Percentiles rank a stretch among this genome's conserved stretches.
Conservation (phyloP, 2,797 vertebrate species). For the Pangasius krempfi region DNA sequence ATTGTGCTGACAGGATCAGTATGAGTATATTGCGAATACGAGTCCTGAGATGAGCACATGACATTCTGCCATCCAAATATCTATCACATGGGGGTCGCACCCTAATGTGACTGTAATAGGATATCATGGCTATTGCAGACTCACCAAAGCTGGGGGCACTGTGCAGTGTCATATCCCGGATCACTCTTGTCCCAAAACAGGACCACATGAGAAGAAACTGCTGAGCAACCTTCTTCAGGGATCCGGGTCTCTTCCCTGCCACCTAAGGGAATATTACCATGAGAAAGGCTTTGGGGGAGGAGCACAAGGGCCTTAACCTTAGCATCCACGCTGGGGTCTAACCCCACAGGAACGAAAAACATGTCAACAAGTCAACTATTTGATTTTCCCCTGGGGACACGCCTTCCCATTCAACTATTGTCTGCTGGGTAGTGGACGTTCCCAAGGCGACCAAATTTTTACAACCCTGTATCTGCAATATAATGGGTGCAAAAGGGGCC, state of each 20-base stretch:
- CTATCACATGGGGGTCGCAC: background rate
- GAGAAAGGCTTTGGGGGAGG: constrained; percentile 71
- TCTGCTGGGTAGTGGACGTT: constrained; percentile 72
- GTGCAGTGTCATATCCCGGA: constrained; percentile 98
- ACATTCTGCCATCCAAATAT: background rate
- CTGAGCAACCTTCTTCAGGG: constrained; percentile 94
- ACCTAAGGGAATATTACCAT: constrained; percentile 87
- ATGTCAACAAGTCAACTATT: constrained; percentile 87
- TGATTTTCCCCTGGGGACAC: constrained; percentile 81
- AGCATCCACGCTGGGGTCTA: constrained; percentile 72
- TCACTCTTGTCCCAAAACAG: constrained; percentile 97
- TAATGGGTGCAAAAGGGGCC: constrained; percentile 78
- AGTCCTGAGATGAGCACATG: background rate
- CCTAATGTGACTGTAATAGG: background rate
- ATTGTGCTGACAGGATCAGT: background rate
- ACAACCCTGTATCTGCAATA: constrained; percentile 81
- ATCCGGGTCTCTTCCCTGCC: constrained; percentile 92
- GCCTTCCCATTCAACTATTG: constrained; percentile 81
- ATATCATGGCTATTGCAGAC: constrained; percentile 39
- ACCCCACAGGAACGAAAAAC: constrained; percentile 81
- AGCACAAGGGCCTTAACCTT: constrained; percentile 74
- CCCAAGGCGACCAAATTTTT: constrained; percentile 74
- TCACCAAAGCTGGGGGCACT: constrained; percentile 98
- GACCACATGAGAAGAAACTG: constrained; percentile 99
- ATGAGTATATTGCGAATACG: background rate